Conservation (phyloP, 2,888 invertebrate species). For the Erannis defoliaria region DNA sequence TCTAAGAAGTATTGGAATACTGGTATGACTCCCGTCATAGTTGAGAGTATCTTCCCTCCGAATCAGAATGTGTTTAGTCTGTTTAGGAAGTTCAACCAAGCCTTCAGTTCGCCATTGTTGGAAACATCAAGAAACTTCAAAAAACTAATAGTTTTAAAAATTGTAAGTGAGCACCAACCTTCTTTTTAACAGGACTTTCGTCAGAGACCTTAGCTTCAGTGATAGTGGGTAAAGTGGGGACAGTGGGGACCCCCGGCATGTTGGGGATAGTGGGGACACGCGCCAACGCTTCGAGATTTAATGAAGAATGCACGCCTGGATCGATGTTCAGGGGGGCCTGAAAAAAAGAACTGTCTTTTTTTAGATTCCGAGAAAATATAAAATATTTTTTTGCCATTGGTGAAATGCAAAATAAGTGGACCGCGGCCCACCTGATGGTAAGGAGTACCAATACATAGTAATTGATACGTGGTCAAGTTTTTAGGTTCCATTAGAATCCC, state of each 20-base stretch:
- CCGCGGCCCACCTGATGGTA: background rate
- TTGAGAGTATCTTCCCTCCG: background rate
- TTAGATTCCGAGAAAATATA: slow-evolving; percentile 43
- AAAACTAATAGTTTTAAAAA: background rate
- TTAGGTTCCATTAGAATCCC: too few species aligned
- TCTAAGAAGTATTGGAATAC: background rate
- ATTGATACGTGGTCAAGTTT: too few species aligned
- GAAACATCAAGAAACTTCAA: background rate
- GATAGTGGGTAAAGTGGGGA: slow-evolving; percentile 95
- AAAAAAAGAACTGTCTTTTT: slow-evolving; percentile 52
- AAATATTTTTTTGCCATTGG: background rate
- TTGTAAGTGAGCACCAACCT: slow-evolving; percentile 51
- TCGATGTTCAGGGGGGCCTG: slow-evolving; percentile 94
- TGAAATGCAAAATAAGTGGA: background rate
- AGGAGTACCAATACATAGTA: too few species aligned
- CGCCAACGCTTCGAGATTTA: slow-evolving; percentile 91
- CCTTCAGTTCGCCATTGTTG: background rate
- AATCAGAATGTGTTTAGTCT: background rate
- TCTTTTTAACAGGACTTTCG: slow-evolving; percentile 79
- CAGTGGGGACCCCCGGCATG: slow-evolving; percentile 93
- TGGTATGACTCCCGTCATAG: background rate
- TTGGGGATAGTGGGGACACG: slow-evolving; percentile 88
- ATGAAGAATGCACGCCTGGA: slow-evolving; percentile 97
- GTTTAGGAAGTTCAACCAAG: background rate
- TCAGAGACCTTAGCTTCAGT: slow-evolving; percentile 93